phyloP scores from a whole-genome alignment of 2,113 vertebrate species.

The Pardalotus punctatus region DNA sequence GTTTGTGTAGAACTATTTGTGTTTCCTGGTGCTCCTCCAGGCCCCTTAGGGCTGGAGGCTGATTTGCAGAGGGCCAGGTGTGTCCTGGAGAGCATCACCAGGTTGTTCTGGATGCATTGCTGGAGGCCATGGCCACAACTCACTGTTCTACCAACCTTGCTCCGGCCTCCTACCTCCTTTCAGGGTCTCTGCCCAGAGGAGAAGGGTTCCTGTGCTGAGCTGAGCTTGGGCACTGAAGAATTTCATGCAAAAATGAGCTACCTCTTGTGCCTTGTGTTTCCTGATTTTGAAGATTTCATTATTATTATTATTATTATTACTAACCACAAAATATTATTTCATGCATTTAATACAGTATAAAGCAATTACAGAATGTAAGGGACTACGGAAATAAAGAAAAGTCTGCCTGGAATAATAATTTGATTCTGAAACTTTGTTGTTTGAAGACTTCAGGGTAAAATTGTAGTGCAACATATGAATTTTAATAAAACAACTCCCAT shows the following conservation, averaged over 20 bases:
- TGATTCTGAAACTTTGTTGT: conserved; percentile 48
- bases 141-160: rapidly evolving
- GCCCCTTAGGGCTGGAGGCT: neutral
- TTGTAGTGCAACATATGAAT: neutral
- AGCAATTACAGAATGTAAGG: conserved; percentile 42
- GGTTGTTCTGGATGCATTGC: rapidly evolving
- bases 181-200: neutral
- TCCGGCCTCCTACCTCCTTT: neutral
- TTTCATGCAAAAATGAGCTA: neutral
- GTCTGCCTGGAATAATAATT: conserved; percentile 41
- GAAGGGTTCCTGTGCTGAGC: neutral
- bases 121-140: neutral
- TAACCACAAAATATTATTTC: conserved; percentile 9
- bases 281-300: neutral
- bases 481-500: conserved; percentile 44
- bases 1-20: neutral
- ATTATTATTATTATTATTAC: neutral
- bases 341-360: conserved; percentile 17
- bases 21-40: neutral
- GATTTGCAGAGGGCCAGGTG: neutral
- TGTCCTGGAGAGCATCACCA: neutral
- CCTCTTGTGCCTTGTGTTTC: neutral
- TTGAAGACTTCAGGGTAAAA: conserved; percentile 54
- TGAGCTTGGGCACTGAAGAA: neutral
- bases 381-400: conserved; percentile 8